Percentiles rank a stretch among this genome's conserved stretches.
Evolutionary conservation across 53 echinoderm and acorn worm species (phyloP).

Genomic region (Temnopleurus reevesii): DNA sequence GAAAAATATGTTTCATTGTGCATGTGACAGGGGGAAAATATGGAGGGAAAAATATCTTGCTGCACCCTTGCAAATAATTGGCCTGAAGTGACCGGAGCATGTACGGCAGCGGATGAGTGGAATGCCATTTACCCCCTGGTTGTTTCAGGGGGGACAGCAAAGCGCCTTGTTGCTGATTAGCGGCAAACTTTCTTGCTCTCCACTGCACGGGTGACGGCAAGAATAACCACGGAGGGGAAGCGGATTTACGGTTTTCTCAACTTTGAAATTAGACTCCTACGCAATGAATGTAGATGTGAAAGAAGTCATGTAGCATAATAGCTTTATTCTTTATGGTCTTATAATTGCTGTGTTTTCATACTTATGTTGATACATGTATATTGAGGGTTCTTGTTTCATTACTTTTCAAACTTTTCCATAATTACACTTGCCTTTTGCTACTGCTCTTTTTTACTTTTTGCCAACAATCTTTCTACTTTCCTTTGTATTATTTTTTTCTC

Average conservation of each 20-base stretch:
- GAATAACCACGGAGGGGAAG: slow-evolving; percentile 24
- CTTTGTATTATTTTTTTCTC: not conserved
- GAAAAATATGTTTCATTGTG: not conserved
- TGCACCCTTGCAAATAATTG: slow-evolving; percentile 42
- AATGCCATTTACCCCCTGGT: slow-evolving; percentile 41
- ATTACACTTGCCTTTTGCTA: too few relatives aligned
- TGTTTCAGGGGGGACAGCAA: slow-evolving; percentile 28
- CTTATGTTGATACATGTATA: too few relatives aligned
- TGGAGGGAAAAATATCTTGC: not conserved
- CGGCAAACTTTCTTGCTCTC: not conserved
- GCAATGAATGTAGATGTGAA: not conserved
- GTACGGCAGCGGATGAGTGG: slow-evolving; percentile 1
- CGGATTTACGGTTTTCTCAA: slow-evolving; percentile 16
- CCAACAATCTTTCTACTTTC: not conserved
- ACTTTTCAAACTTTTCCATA: too few relatives aligned
- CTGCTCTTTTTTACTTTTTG: too few relatives aligned
- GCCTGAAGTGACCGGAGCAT: slow-evolving; percentile 39
- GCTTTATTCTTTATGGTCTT: not conserved
- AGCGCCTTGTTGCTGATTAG: slow-evolving; percentile 25
- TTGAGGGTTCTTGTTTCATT: too few relatives aligned
- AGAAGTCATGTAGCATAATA: not conserved
- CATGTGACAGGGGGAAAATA: not conserved
- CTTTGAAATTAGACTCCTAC: not conserved
- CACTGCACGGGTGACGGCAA: slow-evolving; percentile 1
- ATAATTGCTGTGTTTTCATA: not conserved